Evolutionary conservation across 2,888 invertebrate genomes (phyloP), one percentile per base, ranked within the genome.

Genomic region (Calameuta pallipes): DNA sequence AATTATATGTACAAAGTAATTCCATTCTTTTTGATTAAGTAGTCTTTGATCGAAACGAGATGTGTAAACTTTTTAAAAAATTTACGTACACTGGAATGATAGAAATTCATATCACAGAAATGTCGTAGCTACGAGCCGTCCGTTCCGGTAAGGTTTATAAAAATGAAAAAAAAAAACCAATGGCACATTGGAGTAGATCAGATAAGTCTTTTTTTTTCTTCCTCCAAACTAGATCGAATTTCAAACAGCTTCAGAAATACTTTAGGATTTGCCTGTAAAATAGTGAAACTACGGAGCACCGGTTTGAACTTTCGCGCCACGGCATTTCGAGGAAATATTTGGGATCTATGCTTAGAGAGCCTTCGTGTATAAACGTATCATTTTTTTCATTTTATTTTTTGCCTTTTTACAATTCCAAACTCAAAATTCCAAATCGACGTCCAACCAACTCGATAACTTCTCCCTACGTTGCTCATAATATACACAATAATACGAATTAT

Each of bases 81-180:
- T 75, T 74, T 81, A 82, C 80, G 79, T 75, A 82, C 83, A 84
- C 83, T 84, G 83, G 84, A 87, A 85, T 84, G 85, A 82, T 83
- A 79, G 78, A 81, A 82, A 82, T 82, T 82, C 81, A 37, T 83
- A 86, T 86, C 82, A 86, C 83, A 84, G 84, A 86, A 82, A 85
- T 85, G 83, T 78, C 80, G 78, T 37, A 23, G 56, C 23, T 23
- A 23, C 23, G 23, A 23, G 6, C 0, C 23, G 56, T 23, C 9
- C 56, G 56, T 56, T 9, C 56, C 56, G 23, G 56, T 56, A 56
- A 2, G 23, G 2, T 56, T 9, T 23, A 23, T 56, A 56, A 56
- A 23, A 41, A 41, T 41, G 36, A 12, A 36, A 36, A 35, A 13
- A 4, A 41, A 41, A 41, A 23, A 56, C 2, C 6, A 56, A 56